Evolutionary conservation across 2,113 vertebrate genomes (phyloP), one percentile per base, ranked within the genome.

Genomic region (Heteronetta atricapilla): DNA sequence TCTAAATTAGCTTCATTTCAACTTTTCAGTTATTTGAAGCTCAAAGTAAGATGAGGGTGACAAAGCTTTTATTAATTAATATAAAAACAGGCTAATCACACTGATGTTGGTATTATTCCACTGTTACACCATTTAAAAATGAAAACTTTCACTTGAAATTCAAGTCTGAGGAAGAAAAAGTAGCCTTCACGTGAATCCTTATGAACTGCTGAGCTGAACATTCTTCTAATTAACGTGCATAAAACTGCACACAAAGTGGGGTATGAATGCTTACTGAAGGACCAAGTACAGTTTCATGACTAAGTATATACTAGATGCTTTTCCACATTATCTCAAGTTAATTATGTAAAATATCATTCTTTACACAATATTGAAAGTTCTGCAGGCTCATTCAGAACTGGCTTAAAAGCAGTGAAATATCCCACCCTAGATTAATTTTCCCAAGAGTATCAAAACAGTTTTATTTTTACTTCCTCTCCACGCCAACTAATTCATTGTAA

Each of bases 51-150:
- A 82, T 10, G 25, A 29, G 38, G 55, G 55, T 23, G 64, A 87
- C 63, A n/a, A 80, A 81, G 52, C 31, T 55, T 26, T 58, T 36
- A 11, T 29, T 68, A 13, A 20, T 55, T 25, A 68, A 11, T 40
- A n/a, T 14, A 70, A 88, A 82, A 8, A 56, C 53, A 86, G 34
- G 75, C 17, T 21, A 66, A 40, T 7, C 2, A 15, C 23, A 22
- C 2, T 4, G 52, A 70, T 23, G n/a, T 2, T 82, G 59, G 48
- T 67, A 48, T 38, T 48, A 4, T 36, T 87, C 55, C 80, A 90
- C 25, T 0, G 0, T 64, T 36, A 22, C 12, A 7, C 38, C 63
- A 40, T 28, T 72, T 82, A 3, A 64, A 74, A 64, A 60, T 26
- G 2, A 36, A 52, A 88, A 60, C 4, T 76, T 86, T 29, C 15